Evolutionary conservation across 2,113 vertebrate genomes (phyloP).

Genomic region (Coregonus clupeaformis): DNA sequence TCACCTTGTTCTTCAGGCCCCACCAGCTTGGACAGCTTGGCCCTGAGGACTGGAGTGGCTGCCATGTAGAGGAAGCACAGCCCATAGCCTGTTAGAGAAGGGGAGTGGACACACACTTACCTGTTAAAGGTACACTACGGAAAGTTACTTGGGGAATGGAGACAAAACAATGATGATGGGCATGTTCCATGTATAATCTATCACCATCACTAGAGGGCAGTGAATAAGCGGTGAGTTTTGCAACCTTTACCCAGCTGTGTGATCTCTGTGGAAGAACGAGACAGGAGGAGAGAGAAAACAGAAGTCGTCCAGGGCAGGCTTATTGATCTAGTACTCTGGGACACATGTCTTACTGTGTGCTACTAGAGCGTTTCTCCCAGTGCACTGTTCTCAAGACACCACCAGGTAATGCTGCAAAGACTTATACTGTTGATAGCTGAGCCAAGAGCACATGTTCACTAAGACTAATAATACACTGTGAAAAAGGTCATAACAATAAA

Average conservation of each 20-base stretch:
- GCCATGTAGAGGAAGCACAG: conserved; percentile 85
- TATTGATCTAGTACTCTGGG: background rate
- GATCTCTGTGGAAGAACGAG: too few relatives aligned
- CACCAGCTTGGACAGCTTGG: conserved; percentile 91
- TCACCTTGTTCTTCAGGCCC: conserved; percentile 85
- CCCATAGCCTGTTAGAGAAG: conserved; percentile 80
- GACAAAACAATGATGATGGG: background rate
- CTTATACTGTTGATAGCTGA: background rate
- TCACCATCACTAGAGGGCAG: conserved; percentile 18
- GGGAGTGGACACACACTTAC: background rate
- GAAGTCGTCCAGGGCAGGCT: too few relatives aligned
- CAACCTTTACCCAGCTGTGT: background rate
- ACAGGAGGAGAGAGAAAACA: too few relatives aligned
- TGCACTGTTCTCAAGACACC: background rate
- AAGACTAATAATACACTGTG: too few relatives aligned
- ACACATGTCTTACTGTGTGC: background rate
- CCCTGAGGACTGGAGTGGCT: conserved; percentile 84
- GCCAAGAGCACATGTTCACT: background rate
- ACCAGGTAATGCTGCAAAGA: background rate
- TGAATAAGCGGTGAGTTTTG: background rate
- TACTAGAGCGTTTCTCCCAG: too few relatives aligned
- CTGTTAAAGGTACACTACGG: background rate
- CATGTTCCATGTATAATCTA: background rate
- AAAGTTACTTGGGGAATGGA: too few relatives aligned
- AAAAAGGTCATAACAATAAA: too few relatives aligned